Base-by-base conservation (phyloP, 1,140 invertebrate species). In the Diabrotica undecimpunctata region DNA sequence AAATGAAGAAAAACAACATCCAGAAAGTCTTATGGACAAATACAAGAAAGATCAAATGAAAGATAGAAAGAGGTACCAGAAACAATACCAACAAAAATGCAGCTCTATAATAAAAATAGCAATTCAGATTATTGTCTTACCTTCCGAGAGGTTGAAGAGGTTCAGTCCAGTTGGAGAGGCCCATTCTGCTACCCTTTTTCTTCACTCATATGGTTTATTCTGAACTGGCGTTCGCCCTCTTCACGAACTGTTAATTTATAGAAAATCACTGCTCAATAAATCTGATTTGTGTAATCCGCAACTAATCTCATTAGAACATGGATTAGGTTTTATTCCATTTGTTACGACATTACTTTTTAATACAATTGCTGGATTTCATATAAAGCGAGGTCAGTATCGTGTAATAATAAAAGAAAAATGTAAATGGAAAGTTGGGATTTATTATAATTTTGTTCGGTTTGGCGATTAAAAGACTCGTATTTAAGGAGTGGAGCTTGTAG, bases 151-250 rank as follows among this genome's bases (percentile, higher is more conserved):
- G 8, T 46, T 46, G 41, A 46, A 46, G 3, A 10, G 41, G 41
- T 46, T 8, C 41, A 10, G 41, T 46, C 41, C 41, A 46, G 41
- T 46, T 46, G 41, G 8, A 10, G 41, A 46, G 2, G 41, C 8
- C 41, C 41, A 46, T 46, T n/a, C 41, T 46, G 41, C n/a, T 46
- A n/a, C n/a, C 41, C 41, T 46, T 46, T n/a, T 46, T 46, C 41
- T 46, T 10, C 41, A 46, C n/a, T 46, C 8, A 46, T 46, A n/a
- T 10, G n/a, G n/a, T 4, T 8, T 46, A 10, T 46, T 46, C 41
- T 46, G 5, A 46, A 46, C 41, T 46, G 41, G 41, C 41, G n/a
- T 10, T n/a, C 8, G 41, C 8, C n/a, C 41, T 46, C n/a, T 46
- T 46, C 41, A 6, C 25, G n/a, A 46, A 46, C n/a, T 46, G 41